Percentiles rank a stretch among this genome's conserved stretches.
Evolutionary conservation across 1,140 invertebrate species (phyloP).

Genomic region (Eriocheir sinensis): DNA sequence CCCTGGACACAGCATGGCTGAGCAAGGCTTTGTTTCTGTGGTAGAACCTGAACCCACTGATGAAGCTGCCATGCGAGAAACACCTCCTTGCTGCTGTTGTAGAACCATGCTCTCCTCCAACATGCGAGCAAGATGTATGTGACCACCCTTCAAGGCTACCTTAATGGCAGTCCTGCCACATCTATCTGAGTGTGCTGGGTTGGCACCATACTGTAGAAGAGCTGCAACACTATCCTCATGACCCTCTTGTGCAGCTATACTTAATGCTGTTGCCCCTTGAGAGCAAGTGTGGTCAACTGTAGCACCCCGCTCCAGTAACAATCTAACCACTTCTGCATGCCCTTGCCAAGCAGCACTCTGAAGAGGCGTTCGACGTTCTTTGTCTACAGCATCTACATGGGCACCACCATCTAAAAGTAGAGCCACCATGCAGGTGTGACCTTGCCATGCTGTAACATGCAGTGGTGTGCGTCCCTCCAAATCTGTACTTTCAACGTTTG

Average conservation of each 20-base stretch:
- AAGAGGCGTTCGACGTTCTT: conserved; percentile 93
- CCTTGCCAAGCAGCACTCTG: conserved; percentile 98
- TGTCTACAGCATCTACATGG: conserved; percentile 93
- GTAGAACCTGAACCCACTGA: conserved; percentile 84
- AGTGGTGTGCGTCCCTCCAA: conserved; percentile 95
- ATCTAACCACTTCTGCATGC: conserved; percentile 90
- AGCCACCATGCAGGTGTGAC: conserved; percentile 94
- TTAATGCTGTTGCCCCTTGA: conserved; percentile 93
- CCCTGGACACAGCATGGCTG: conserved; percentile 84
- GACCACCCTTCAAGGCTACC: conserved; percentile 90
- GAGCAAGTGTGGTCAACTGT: conserved; percentile 95
- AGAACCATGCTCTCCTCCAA: conserved; percentile 81
- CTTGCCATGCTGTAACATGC: conserved; percentile 97
- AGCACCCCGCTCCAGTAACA: conserved; percentile 90
- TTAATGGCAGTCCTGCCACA: conserved; percentile 91
- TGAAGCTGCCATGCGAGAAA: conserved; percentile 78
- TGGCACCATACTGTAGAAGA: conserved; percentile 93
- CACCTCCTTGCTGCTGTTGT: conserved; percentile 59
- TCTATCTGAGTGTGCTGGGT: conserved; percentile 94
- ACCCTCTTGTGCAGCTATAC: conserved; percentile 88
- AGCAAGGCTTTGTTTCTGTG: conserved; percentile 87
- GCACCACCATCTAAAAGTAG: conserved; percentile 90
- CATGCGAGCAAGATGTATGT: conserved; percentile 87
- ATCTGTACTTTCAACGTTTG: conserved; percentile 93
- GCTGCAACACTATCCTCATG: conserved; percentile 95